Base-by-base conservation (phyloP, 2,113 vertebrate species). In the Myrmophylax atrothorax region DNA sequence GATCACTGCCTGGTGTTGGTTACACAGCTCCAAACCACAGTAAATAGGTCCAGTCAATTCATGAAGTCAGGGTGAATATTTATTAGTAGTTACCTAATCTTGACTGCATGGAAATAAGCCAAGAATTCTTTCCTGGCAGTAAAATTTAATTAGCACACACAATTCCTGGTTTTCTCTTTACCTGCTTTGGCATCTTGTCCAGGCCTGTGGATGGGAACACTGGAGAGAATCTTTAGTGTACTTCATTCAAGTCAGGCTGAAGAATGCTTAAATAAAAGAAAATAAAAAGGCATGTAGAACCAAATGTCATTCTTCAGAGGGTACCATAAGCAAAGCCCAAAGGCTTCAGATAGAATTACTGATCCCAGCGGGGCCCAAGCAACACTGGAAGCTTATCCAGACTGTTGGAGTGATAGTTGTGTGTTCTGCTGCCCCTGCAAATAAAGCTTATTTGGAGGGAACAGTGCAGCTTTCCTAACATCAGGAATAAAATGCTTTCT, bases 121-220 rank as follows among this genome's bases (percentile, higher is more conserved):
- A 78, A 67, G 49, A 64, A 67, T 89, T 64, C 72, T 18, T 31
- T 93, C 63, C 72, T 49, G 53, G 56, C 83, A 75, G 58, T 40
- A 62, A 53, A 69, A 83, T 40, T 50, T 76, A 76, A 87, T 85
- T 53, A 68, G 28, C 46, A 20, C 33, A 14, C 23, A 12, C 22
- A 11, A 15, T 44, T 81, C 37, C 77, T 44, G 50, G 5, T 38
- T 78, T 93, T 55, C 22, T 66, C 77, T 60, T 96, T 96, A 97
- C 97, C 97, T 97, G 93, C 69, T 93, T 95, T 52, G 89, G 79
- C 95, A 97, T 96, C 47, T 77, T 76, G 69, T 93, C 66, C 52
- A 66, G 63, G 38, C 53, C 58, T 93, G 31, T 3, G 58, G 69
- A 85, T 0, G 3, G 63, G 56, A 90, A 24, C 0, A 0, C 69